A percentile compares a stretch with the other conserved stretches of the same genome.
Evolutionary conservation across 1,140 invertebrate genomes (phyloP).

Genomic region (Condylostylus longicornis): DNA sequence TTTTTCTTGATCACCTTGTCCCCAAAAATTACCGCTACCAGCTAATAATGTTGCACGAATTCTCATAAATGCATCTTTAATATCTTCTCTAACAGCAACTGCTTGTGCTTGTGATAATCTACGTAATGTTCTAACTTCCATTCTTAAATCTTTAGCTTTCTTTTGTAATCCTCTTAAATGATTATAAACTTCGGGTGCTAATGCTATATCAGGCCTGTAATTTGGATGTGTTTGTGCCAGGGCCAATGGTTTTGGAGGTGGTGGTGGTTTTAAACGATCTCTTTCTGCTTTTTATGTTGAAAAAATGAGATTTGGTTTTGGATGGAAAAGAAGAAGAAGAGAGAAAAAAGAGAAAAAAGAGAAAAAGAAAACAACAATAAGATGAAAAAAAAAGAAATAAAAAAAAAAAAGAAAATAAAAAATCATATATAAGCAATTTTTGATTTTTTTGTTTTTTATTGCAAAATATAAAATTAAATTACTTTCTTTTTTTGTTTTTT

Average conservation of each 20-base stretch:
- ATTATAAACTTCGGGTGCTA: slow-evolving; percentile 75
- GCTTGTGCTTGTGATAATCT: slow-evolving; percentile 82
- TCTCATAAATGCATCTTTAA: slow-evolving; percentile 75
- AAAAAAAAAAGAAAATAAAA: background rate
- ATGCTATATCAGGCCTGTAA: slow-evolving; percentile 43
- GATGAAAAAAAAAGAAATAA: background rate
- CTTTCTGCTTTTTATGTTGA: slow-evolving; percentile 40
- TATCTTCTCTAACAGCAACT: slow-evolving; percentile 76
- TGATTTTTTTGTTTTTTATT: slow-evolving; percentile 1
- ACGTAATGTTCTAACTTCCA: slow-evolving; percentile 71
- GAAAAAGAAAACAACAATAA: background rate
- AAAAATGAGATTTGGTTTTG: background rate
- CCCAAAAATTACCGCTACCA: slow-evolving; percentile 45
- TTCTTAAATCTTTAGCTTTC: slow-evolving; percentile 74
- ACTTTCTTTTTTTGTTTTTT: too few species aligned
- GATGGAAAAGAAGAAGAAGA: background rate
- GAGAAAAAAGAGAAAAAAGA: background rate
- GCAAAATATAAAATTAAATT: background rate
- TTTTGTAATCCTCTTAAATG: slow-evolving; percentile 72
- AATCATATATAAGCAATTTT: background rate
- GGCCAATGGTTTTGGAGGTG: slow-evolving; percentile 67
- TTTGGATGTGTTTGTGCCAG: slow-evolving; percentile 39
- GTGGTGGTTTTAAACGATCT: slow-evolving; percentile 67
- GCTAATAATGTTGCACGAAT: slow-evolving; percentile 54
- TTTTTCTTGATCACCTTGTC: slow-evolving; percentile 34